Evolutionary conservation across 2,113 vertebrate species (phyloP).

Genomic region (Eira barbara): DNA sequence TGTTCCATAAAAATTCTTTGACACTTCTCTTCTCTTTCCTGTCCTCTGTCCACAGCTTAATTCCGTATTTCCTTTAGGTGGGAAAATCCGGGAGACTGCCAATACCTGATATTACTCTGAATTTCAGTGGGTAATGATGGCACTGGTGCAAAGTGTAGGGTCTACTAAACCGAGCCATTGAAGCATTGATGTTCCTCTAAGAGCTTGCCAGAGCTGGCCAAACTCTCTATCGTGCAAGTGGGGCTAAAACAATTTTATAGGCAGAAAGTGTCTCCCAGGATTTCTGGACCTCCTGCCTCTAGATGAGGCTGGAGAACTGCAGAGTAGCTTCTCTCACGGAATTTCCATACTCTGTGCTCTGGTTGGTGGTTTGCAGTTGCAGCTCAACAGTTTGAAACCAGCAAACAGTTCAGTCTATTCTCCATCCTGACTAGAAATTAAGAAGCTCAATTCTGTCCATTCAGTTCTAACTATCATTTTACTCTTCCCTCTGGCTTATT

Average conservation of each 20-base stretch:
- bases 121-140: background rate
- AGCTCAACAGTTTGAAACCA: background rate
- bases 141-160: background rate
- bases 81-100: background rate
- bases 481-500: conserved; percentile 26
- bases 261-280: background rate
- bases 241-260: background rate
- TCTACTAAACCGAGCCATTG: background rate
- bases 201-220: background rate
- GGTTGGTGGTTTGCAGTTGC: background rate
- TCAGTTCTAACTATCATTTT: background rate
- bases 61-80: background rate
- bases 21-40: background rate
- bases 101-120: background rate
- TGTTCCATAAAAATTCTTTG: background rate
- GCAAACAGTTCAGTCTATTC: background rate
- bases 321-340: background rate
- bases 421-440: background rate
- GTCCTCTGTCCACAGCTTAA: background rate
- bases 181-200: background rate
- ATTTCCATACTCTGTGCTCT: background rate
- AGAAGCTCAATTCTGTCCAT: background rate
- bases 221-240: background rate
- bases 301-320: background rate
- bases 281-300: background rate